These are phyloP conservation scores for Diadegma fenestrale DNA, from an alignment of 2,888 invertebrate genomes.

Conservation along the genomic window DNA sequence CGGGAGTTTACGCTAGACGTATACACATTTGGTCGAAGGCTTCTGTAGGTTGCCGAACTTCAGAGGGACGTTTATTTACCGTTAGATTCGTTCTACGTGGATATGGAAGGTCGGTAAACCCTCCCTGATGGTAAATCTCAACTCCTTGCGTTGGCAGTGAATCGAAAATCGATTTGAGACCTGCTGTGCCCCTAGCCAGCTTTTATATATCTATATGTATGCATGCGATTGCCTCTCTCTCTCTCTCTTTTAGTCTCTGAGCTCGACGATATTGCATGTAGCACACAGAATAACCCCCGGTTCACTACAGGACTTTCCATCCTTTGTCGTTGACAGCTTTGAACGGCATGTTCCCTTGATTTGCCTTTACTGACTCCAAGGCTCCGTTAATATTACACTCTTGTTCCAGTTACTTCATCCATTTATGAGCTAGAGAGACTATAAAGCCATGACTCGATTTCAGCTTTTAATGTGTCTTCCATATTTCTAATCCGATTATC, in stretches of 20 bases:
- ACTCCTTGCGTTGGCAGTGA: conserved; percentile 51
- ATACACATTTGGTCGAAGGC: conserved; percentile 7
- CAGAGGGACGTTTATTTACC: conserved; percentile 35
- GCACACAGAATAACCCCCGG: conserved; percentile 45
- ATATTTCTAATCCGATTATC: conserved; percentile 31
- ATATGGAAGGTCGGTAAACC: conserved; percentile 40
- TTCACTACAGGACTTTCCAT: conserved; percentile 44
- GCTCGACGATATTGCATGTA: conserved; percentile 66
- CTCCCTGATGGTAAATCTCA: conserved; percentile 63
- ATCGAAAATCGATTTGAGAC: conserved; percentile 70
- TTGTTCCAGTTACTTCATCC: conserved; percentile 43
- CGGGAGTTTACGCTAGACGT: conserved; percentile 7
- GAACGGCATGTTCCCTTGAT: conserved; percentile 53
- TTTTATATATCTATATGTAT: conserved; percentile 9
- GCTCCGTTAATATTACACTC: conserved; percentile 38
- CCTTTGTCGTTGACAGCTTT: conserved; percentile 61
- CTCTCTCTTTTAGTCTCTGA: conserved; percentile 38
- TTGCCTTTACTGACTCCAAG: conserved; percentile 53
- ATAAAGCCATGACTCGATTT: conserved; percentile 48
- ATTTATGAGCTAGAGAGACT: conserved; percentile 25
- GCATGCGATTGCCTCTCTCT: conserved; percentile 10
- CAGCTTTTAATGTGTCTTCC: conserved; percentile 28
- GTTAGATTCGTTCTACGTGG: conserved; percentile 40
- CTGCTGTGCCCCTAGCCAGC: conserved; percentile 30
- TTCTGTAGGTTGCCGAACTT: conserved; percentile 34